Base-by-base conservation (phyloP, 2,888 invertebrate species). In the Rhamphomyia laevipes region DNA sequence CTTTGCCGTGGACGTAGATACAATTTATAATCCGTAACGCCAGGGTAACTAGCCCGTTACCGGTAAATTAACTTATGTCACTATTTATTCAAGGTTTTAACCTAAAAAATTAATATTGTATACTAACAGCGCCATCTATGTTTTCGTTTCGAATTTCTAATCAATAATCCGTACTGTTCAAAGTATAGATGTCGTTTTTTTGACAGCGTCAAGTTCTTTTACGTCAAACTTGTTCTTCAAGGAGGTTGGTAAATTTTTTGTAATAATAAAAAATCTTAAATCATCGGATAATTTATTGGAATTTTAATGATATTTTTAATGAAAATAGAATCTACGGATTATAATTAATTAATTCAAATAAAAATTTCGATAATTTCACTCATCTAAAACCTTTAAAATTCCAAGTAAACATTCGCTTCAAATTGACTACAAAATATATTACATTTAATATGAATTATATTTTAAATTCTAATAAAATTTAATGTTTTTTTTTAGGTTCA, bases 211-310 rank as follows among this genome's bases (percentile, higher is more conserved):
- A 60, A 27, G 57, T 60, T 67, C 68, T 67, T 68, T 68, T 67
- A 66, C 65, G 66, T 68, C 66, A 63, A 59, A 63, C 64, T 66
- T 63, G 65, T 63, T 62, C 65, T 64, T 63, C 65, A 63, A 61
- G 63, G 60, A 68, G 68, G 68, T 68, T 60, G 62, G 67, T 66
- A 46, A 16, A 15, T 30, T 9, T 60, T 62, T 57, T 50, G 23
- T 53, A 45, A 52, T 30, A 45, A 41, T 56, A 57, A 56, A 49
- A 57, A 66, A 68, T 68, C 68, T 48, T 23, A 58, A 63, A 62
- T 61, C 64, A 68, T 68, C 66, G 48, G 27, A 53, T 56, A 59
- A 61, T 59, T 59, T 56, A 53, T 40, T 48, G 49, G 56, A 57
- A 53, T 48, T 52, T 53, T 49, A 48, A 41, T 31, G 21, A 43